Conservation (phyloP, 2,113 vertebrate genomes). For the Ailuropoda melanoleuca region DNA sequence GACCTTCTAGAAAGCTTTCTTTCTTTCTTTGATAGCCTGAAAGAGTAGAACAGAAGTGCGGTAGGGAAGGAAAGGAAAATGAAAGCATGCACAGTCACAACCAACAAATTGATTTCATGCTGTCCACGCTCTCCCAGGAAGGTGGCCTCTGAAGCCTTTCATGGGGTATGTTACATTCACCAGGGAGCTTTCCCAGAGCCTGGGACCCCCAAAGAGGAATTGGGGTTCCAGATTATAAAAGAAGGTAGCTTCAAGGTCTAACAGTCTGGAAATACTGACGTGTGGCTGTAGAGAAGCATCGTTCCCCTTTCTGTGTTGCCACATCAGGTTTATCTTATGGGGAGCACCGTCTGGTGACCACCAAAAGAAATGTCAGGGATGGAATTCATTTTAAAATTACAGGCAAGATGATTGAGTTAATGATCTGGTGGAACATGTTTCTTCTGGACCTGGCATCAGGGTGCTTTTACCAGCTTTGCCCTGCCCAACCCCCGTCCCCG, state of each 20-base stretch:
- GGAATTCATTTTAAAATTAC: constrained; percentile 6
- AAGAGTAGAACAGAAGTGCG: background rate
- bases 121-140: background rate
- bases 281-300: background rate
- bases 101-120: background rate
- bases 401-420: background rate
- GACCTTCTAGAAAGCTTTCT: background rate
- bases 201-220: background rate
- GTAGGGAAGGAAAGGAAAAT: background rate
- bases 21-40: background rate
- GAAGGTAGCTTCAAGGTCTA: background rate
- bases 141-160: background rate
- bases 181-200: background rate
- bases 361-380: constrained; percentile 11
- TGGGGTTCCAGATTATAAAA: background rate
- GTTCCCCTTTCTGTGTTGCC: background rate
- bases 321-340: background rate
- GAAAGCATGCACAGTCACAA: background rate
- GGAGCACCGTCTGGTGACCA: background rate
- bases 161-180: background rate
- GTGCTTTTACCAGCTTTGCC: background rate
- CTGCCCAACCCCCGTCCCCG: background rate
- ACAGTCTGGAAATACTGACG: background rate
- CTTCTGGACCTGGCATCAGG: background rate
- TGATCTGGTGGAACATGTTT: background rate